Base-by-base conservation (phyloP, 2,888 invertebrate species). In the Lymantria dispar region DNA sequence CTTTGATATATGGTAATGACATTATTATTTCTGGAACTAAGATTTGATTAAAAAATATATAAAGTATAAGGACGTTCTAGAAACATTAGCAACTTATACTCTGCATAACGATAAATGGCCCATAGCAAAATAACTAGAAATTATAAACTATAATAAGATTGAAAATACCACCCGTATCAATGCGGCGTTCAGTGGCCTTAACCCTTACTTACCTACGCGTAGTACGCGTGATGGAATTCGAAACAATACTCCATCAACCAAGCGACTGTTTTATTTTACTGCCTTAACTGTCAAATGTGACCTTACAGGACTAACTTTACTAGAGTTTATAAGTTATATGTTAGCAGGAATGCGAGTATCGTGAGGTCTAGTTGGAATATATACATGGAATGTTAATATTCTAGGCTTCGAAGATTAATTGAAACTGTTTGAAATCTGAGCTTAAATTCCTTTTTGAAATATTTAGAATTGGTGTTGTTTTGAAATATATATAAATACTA, bases 241-340 rank as follows among this genome's bases (percentile, higher is more conserved):
- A 84, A 83, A 88, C 88, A 89, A 88, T 87, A 75, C 82, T 68
- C 85, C 83, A 83, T 86, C 80, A 81, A 80, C 56, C 62, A 51
- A 51, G 60, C 63, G n/a, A 62, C 72, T 72, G 79, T 80, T 79
- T 83, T 79, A 76, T 81, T 75, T 72, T 75, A 64, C 66, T 64
- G 48, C 68, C 56, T 65, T 75, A 74, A 74, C 74, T 77, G 76
- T 76, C 75, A 71, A 74, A 68, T 60, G 57, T 56, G 58, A 60
- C 62, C 68, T 68, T 62, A 64, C 56, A 60, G 60, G 57, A 58
- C 49, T 53, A 50, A 56, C 61, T 54, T 64, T 60, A 60, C 62
- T 60, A 53, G 58, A 38, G 43, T 53, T 49, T 51, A 50, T 43
- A 52, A 57, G 36, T 39, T 42, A 40, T 54, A 46, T 37, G 43